Conservation (phyloP, 2,888 invertebrate species). For the Electrophaes corylata region DNA sequence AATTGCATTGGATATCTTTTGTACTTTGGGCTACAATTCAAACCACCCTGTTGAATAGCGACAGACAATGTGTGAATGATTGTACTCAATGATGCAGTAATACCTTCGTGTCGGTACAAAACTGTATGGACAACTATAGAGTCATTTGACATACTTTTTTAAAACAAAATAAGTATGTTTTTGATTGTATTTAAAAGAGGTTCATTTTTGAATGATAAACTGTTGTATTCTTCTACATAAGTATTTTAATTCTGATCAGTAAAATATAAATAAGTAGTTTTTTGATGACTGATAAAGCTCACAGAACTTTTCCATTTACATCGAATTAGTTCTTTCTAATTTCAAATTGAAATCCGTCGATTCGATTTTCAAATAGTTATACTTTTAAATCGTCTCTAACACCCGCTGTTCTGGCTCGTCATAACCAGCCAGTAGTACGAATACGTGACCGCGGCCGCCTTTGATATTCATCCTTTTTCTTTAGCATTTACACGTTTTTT, state of each 20-base stretch:
- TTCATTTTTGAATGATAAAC: too few species aligned
- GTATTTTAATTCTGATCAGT: too few species aligned
- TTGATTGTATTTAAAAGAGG: too few species aligned
- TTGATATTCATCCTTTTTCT: constrained; percentile 71
- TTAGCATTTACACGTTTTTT: constrained; percentile 67
- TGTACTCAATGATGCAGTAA: neutral
- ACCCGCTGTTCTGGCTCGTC: constrained; percentile 71
- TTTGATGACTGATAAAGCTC: neutral
- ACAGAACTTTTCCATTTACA: constrained; percentile 41
- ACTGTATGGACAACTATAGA: neutral
- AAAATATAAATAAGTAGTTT: neutral
- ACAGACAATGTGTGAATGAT: constrained; percentile 5
- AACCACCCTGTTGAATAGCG: neutral
- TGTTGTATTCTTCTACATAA: too few species aligned
- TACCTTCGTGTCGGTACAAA: neutral
- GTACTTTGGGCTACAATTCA: too few species aligned
- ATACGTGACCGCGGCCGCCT: constrained; percentile 79
- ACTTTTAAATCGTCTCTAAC: constrained; percentile 69
- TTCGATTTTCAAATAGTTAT: constrained; percentile 61
- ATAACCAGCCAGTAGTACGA: constrained; percentile 67
- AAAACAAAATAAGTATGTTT: neutral
- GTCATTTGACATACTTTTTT: neutral
- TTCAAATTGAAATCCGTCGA: constrained; percentile 47
- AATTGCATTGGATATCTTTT: too few species aligned
- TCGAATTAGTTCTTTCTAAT: constrained; percentile 56